phyloP scores from a whole-genome alignment of 2,113 vertebrate genomes.

The Pogona vitticeps region DNA sequence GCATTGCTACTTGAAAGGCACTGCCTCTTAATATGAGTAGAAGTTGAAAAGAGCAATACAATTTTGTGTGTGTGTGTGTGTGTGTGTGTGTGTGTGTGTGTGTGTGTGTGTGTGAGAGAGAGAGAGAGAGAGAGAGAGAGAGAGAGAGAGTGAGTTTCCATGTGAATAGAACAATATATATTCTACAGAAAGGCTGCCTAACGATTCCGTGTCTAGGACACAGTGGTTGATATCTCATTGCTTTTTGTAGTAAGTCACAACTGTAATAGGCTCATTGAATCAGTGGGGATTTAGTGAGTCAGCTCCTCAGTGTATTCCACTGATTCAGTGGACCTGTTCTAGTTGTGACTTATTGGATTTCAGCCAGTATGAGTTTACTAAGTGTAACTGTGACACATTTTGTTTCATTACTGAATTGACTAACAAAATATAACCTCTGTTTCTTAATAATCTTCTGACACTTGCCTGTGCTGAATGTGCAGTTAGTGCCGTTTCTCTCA shows the following conservation, averaged over 20 bases:
- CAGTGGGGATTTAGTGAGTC: no score
- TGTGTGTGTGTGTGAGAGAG: no score
- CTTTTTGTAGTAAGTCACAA: no score
- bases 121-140: no score
- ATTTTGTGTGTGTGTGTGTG: not conserved
- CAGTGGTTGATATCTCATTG: no score
- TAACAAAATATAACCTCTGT: slow-evolving; percentile 34
- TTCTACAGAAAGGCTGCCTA: slow-evolving; percentile 18
- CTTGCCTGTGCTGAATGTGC: slow-evolving; percentile 48
- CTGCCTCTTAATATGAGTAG: accelerated
- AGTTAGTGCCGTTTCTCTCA: slow-evolving; percentile 1
- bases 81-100: no score
- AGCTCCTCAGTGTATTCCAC: no score
- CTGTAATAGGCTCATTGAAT: no score
- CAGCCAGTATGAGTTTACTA: slow-evolving; percentile 27
- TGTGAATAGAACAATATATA: not conserved
- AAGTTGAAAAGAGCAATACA: not conserved
- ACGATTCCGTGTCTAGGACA: slow-evolving; percentile 31
- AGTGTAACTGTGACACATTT: slow-evolving; percentile 40
- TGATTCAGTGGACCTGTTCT: no score
- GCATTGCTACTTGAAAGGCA: not conserved
- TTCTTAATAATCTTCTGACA: slow-evolving; percentile 48
- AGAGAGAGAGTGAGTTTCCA: slow-evolving; percentile 26
- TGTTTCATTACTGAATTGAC: slow-evolving; percentile 44
- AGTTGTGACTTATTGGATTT: no score